Percentiles rank a stretch among this genome's conserved stretches.
These are phyloP conservation scores for Parazoanthus swiftii DNA, from an alignment of 92 coral and sea anemone genomes.

Conservation along the genomic window DNA sequence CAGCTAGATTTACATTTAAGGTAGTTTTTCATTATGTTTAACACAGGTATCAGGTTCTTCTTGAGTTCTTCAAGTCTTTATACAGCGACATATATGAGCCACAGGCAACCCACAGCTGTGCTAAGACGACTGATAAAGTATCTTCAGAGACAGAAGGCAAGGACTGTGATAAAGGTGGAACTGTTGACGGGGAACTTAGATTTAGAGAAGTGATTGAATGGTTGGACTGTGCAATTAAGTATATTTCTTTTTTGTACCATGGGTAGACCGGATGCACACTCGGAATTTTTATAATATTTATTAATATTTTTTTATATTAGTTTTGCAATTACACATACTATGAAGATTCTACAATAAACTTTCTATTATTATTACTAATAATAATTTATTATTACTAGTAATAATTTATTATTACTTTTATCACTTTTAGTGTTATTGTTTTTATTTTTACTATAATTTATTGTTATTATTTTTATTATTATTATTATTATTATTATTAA, in stretches of 20 bases:
- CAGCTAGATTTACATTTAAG: no score
- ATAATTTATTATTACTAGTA: no score
- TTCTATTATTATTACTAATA: no score
- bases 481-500: no score
- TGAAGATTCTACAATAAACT: no score
- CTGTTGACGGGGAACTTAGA: background rate
- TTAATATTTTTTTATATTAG: no score
- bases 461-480: no score
- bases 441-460: no score
- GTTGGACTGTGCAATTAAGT: conserved; percentile 26
- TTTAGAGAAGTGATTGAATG: conserved; percentile 22
- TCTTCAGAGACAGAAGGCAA: background rate
- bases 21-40: background rate
- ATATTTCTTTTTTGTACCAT: background rate
- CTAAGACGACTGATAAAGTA: background rate
- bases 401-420: no score
- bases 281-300: no score
- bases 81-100: conserved; percentile 1
- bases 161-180: background rate
- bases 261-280: background rate
- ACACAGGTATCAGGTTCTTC: conserved; percentile 6
- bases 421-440: no score
- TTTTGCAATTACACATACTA: no score
- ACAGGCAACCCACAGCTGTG: background rate
- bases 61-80: conserved; percentile 22